phyloP scores from a whole-genome alignment of 2,113 vertebrate species.

The Perognathus longimembris region DNA sequence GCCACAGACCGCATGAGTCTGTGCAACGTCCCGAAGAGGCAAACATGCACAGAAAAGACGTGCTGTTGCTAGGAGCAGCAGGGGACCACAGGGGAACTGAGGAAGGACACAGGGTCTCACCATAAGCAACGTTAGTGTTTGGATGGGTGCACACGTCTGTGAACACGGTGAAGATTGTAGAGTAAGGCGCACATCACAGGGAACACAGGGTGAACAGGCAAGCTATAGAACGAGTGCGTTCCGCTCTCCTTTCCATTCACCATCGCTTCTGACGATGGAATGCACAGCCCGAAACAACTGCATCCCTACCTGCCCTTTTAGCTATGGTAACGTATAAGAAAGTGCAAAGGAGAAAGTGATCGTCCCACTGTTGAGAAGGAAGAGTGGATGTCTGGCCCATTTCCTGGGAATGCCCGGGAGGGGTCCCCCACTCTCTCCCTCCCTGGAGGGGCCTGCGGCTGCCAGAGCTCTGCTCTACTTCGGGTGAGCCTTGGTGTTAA shows the following conservation, averaged over 20 bases:
- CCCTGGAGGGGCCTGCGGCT: not conserved
- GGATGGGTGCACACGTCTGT: no score
- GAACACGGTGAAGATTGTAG: not conserved
- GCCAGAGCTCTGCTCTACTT: fast-evolving
- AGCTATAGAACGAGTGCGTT: not conserved
- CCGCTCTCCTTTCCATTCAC: not conserved
- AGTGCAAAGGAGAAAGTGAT: not conserved
- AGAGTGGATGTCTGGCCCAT: not conserved
- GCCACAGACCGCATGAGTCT: fast-evolving
- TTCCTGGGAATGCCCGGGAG: not conserved
- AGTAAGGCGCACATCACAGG: not conserved
- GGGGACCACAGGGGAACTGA: fast-evolving
- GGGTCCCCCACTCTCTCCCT: not conserved
- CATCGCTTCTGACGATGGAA: not conserved
- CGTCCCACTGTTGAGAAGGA: not conserved
- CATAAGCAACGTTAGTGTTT: no score
- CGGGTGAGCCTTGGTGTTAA: fast-evolving
- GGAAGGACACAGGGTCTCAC: no score
- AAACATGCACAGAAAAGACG: no score
- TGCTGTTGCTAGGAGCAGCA: fast-evolving
- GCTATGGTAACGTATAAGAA: not conserved
- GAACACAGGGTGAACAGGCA: not conserved
- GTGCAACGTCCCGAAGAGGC: fast-evolving
- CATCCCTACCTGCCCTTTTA: no score
- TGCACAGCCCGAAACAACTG: no score